Percentiles rank a stretch among this genome's conserved stretches.
These are phyloP conservation scores for Pristionchus japonicus DNA, from an alignment of 2,888 invertebrate species.

Conservation along the genomic window DNA sequence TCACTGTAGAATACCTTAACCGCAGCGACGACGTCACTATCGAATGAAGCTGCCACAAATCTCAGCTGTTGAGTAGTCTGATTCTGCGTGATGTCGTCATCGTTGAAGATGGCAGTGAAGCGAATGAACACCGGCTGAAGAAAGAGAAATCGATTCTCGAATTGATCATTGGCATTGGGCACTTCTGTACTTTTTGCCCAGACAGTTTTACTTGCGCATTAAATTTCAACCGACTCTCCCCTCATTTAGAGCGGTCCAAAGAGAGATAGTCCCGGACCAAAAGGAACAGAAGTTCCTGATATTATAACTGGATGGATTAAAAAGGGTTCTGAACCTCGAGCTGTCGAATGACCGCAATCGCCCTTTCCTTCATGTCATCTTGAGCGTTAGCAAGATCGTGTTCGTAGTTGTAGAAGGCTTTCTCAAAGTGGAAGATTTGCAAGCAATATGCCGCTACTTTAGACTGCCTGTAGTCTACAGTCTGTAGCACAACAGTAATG, in stretches of 20 bases:
- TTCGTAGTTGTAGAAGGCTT: not conserved
- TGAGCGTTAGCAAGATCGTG: not conserved
- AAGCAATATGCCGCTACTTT: too few species aligned
- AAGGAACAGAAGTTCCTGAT: too few species aligned
- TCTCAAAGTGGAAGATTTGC: not conserved
- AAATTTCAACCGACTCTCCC: too few species aligned
- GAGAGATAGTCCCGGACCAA: too few species aligned
- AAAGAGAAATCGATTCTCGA: too few species aligned
- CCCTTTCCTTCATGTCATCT: not conserved
- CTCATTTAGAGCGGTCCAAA: too few species aligned
- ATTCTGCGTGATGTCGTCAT: not conserved
- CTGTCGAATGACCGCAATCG: not conserved
- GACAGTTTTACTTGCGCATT: too few species aligned
- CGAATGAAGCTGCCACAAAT: not conserved
- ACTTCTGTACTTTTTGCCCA: too few species aligned
- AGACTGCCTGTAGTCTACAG: too few species aligned
- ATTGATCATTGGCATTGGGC: not conserved
- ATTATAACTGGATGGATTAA: too few species aligned
- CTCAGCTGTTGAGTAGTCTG: not conserved
- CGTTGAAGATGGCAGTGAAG: not conserved
- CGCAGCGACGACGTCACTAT: not conserved
- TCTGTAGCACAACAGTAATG: too few species aligned
- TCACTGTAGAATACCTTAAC: not conserved
- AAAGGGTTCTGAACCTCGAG: too few species aligned
- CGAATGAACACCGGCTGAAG: not conserved